A percentile compares a stretch with the other conserved stretches of the same genome.
Evolutionary conservation across 2,888 invertebrate genomes (phyloP).

Genomic region (Parnassius glacialis): DNA sequence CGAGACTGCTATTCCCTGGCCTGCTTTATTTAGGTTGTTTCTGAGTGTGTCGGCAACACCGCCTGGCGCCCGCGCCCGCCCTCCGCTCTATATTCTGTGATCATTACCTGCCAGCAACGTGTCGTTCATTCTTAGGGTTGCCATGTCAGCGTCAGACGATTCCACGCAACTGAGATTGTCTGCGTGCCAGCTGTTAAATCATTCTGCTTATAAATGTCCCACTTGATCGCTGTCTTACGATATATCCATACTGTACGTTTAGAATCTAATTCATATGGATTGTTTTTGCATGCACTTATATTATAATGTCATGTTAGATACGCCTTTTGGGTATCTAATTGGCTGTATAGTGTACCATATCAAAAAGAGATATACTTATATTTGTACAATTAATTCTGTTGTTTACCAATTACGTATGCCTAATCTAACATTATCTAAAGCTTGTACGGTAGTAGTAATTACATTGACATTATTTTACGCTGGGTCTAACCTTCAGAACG

Average conservation of each 20-base stretch:
- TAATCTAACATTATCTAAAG: constrained; percentile 8
- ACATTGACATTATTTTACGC: constrained; percentile 20
- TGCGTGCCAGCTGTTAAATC: constrained; percentile 19
- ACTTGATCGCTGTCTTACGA: not conserved
- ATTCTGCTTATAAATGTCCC: constrained; percentile 11
- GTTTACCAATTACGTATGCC: constrained; percentile 8
- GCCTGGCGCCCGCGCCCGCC: constrained; percentile 39
- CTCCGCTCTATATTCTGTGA: constrained; percentile 34
- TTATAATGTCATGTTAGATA: constrained; percentile 19
- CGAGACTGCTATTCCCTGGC: constrained; percentile 71
- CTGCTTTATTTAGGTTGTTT: constrained; percentile 75
- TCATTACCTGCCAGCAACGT: constrained; percentile 33
- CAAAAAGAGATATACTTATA: constrained; percentile 4
- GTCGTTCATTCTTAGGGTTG: constrained; percentile 40
- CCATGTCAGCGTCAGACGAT: constrained; percentile 26
- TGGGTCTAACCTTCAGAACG: constrained; percentile 29
- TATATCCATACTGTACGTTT: not conserved
- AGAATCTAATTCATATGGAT: not conserved
- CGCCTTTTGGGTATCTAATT: not conserved
- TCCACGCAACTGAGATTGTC: constrained; percentile 10
- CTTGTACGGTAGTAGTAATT: constrained; percentile 5
- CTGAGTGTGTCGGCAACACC: constrained; percentile 56
- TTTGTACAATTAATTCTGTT: constrained; percentile 5
- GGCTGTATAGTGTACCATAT: not conserved
- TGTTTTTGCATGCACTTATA: constrained; percentile 14